Evolutionary conservation across 2,888 invertebrate genomes (phyloP).

Genomic region (Lasioglossum malachurum): DNA sequence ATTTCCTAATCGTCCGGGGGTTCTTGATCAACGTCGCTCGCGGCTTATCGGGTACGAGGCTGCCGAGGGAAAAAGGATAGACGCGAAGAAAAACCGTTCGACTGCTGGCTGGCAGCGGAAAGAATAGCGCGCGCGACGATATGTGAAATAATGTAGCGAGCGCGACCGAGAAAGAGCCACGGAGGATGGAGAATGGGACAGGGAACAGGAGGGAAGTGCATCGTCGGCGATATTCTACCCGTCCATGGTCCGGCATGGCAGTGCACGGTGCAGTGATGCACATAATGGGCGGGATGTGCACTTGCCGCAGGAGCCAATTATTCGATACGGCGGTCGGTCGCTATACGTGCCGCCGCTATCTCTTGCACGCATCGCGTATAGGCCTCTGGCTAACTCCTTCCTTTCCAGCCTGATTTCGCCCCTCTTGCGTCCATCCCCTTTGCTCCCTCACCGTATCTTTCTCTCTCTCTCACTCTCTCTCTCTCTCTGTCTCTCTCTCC

Average conservation of each 20-base stretch:
- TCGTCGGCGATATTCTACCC: slow-evolving; percentile 70
- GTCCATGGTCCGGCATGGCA: slow-evolving; percentile 71
- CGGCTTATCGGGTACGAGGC: neutral
- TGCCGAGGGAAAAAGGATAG: neutral
- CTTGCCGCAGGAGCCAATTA: slow-evolving; percentile 85
- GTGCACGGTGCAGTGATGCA: slow-evolving; percentile 82
- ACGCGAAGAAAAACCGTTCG: neutral
- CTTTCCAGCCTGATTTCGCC: slow-evolving; percentile 67
- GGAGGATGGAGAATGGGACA: slow-evolving; percentile 26
- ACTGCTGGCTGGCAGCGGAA: neutral
- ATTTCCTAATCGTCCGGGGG: neutral
- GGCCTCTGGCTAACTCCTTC: slow-evolving; percentile 75
- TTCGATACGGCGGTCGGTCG: slow-evolving; percentile 83
- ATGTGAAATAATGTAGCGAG: slow-evolving; percentile 44
- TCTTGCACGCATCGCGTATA: slow-evolving; percentile 80
- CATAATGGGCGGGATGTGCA: slow-evolving; percentile 84
- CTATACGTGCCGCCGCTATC: slow-evolving; percentile 81
- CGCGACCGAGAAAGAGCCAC: slow-evolving; percentile 44
- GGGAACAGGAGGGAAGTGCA: slow-evolving; percentile 61
- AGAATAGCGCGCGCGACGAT: slow-evolving; percentile 12
- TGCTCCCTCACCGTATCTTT: neutral
- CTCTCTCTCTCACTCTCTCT: slow-evolving; percentile 16
- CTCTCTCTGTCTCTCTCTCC: slow-evolving; percentile 34
- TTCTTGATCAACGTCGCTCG: slow-evolving; percentile 4
- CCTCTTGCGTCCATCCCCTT: slow-evolving; percentile 37